These are phyloP conservation scores for Diglossa cyanea DNA, from an alignment of 2,797 vertebrate species.

Conservation along the genomic window DNA sequence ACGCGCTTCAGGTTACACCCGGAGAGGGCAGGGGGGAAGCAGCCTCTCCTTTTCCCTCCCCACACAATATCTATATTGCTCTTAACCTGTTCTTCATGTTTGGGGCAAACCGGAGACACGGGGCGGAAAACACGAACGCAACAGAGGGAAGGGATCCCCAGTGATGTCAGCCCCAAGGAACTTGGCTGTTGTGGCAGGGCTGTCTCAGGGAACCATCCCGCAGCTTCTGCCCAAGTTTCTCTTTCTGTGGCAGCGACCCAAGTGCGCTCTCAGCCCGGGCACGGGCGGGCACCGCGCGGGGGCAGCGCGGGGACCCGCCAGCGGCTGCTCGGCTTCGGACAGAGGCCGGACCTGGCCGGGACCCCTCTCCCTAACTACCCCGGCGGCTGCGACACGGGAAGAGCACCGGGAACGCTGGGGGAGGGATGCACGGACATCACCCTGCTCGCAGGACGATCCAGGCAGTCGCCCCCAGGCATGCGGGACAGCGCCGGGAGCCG, in stretches of 20 bases:
- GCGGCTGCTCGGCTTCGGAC: no score
- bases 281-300: background rate
- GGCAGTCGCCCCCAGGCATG: background rate
- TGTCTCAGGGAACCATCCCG: background rate
- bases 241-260: background rate
- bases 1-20: slow-evolving; percentile 12
- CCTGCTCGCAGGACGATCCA: fast-evolving
- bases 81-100: background rate
- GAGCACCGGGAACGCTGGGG: fast-evolving
- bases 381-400: background rate
- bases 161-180: background rate
- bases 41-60: background rate
- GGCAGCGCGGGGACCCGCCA: background rate
- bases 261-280: background rate
- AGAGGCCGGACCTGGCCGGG: background rate
- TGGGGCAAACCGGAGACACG: background rate
- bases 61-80: background rate
- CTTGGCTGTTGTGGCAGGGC: background rate
- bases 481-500: background rate
- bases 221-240: background rate
- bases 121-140: background rate
- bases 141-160: background rate
- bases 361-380: background rate
- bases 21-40: background rate
- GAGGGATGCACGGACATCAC: fast-evolving